Evolutionary conservation across 2,113 vertebrate species (phyloP), one percentile per base, ranked within the genome.

Genomic region (Plecturocebus donacophilus): DNA sequence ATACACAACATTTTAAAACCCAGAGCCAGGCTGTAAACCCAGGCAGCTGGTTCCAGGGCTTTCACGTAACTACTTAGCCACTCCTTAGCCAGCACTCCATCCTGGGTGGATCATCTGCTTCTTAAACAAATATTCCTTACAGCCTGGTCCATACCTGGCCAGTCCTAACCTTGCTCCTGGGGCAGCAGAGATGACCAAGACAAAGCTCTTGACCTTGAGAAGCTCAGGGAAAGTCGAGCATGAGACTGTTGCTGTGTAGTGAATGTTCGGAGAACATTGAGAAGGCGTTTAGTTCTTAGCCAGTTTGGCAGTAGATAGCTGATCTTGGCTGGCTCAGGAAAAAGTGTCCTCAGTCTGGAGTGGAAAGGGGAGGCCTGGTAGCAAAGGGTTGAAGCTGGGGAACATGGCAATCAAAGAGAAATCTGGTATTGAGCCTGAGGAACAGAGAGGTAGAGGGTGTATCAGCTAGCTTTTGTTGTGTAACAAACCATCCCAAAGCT

Each of bases 181-280:
- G 38, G 32, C 40, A 66, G 25, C 23, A 71, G 49, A 79, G 40
- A 40, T 52, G 71, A 61, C 8, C 3, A 76, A 42, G 61, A 27
- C 42, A 54, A 52, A n/a, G 12, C 2, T 35, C 14, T 42, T 30
- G 5, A 56, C 17, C 27, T 52, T n/a, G 19, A 52, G 38, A 54
- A 68, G 40, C 54, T 56, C 86, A 73, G 45, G 14, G 40, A 16
- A 40, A 35, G 75, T 87, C 10, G 49, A 3, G 10, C 85, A 21
- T 9, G 40, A 58, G 35, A 38, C 23, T 3, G 8, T 19, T 40
- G 27, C 49, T 3, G 3, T 4, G 20, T 3, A 2, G 68, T 1
- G 27, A 23, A 40, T 10, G 17, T 71, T 91, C 16, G 5, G 30
- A 35, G 7, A 14, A 35, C 1, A 0, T 4, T 2, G 7, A 35